phyloP scores from a whole-genome alignment of 1,140 invertebrate genomes.

The Micrasema minimum region DNA sequence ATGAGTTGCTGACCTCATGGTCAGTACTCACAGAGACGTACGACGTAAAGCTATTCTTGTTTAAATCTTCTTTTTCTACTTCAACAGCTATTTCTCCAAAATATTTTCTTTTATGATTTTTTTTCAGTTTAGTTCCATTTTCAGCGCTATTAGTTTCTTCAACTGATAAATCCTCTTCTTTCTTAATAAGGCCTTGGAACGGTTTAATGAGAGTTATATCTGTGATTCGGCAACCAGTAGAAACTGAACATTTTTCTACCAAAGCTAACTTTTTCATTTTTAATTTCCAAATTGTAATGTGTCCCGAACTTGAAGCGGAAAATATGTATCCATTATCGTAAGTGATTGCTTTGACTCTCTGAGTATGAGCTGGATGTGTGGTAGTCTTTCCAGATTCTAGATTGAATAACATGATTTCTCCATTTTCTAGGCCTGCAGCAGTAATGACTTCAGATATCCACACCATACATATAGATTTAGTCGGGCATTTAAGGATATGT shows the following conservation, averaged over 20 bases:
- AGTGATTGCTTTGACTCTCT: constrained; percentile 75
- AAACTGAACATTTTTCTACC: constrained; percentile 63
- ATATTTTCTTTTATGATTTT: constrained; percentile 58
- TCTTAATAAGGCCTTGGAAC: constrained; percentile 57
- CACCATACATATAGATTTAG: constrained; percentile 72
- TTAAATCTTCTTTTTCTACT: constrained; percentile 4
- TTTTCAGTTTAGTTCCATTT: constrained; percentile 56
- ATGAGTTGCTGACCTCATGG: constrained; percentile 13
- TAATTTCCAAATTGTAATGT: constrained; percentile 80
- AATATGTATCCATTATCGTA: constrained; percentile 67
- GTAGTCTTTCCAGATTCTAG: constrained; percentile 65
- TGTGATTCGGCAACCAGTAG: constrained; percentile 71
- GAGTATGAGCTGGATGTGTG: constrained; percentile 70
- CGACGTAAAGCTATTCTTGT: constrained; percentile 27
- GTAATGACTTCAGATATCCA: constrained; percentile 73
- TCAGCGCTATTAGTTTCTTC: constrained; percentile 55
- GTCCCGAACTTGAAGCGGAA: constrained; percentile 78
- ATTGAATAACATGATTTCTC: constrained; percentile 72
- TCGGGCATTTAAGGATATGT: constrained; percentile 68
- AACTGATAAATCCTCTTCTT: constrained; percentile 56
- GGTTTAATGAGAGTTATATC: constrained; percentile 66
- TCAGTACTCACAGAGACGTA: constrained; percentile 39
- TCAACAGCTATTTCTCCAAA: constrained; percentile 2
- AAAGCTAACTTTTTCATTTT: constrained; percentile 64
- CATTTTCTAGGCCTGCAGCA: constrained; percentile 77